Percentiles rank a stretch among this genome's conserved stretches.
Conservation (phyloP, 2,113 vertebrate species). For the Sinocyclocheilus anshuiensis region DNA sequence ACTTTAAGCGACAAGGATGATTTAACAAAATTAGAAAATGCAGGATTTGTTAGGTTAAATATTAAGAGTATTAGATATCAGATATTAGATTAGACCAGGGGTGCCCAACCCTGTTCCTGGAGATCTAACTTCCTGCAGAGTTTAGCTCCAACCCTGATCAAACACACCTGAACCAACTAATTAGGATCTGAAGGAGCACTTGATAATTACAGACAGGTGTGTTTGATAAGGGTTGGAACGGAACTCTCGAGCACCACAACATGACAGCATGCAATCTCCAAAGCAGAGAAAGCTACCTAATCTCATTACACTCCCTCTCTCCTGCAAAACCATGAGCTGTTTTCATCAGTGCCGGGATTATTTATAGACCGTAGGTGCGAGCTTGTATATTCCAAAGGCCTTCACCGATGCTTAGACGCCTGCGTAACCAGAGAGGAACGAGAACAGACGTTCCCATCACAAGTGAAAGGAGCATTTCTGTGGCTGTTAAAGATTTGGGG, state of each 20-base stretch:
- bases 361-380: slow-evolving; percentile 47
- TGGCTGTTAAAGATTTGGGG: background rate
- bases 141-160: no score
- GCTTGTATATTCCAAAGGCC: slow-evolving; percentile 12
- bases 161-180: no score
- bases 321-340: slow-evolving; percentile 32
- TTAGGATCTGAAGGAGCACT: no score
- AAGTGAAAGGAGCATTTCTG: slow-evolving; percentile 12
- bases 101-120: no score
- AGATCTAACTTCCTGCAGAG: no score
- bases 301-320: slow-evolving; percentile 55
- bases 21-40: background rate
- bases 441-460: slow-evolving; percentile 17
- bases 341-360: slow-evolving; percentile 50
- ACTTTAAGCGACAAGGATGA: background rate
- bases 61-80: background rate
- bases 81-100: background rate
- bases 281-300: slow-evolving; percentile 49
- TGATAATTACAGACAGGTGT: no score
- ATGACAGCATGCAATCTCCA: slow-evolving; percentile 57
- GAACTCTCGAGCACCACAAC: slow-evolving; percentile 18
- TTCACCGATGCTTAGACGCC: slow-evolving; percentile 2
- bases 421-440: background rate
- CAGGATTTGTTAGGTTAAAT: background rate
- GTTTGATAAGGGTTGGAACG: no score